These are phyloP conservation scores for Neogale vison DNA, from an alignment of 2,113 vertebrate species.

Conservation along the genomic window DNA sequence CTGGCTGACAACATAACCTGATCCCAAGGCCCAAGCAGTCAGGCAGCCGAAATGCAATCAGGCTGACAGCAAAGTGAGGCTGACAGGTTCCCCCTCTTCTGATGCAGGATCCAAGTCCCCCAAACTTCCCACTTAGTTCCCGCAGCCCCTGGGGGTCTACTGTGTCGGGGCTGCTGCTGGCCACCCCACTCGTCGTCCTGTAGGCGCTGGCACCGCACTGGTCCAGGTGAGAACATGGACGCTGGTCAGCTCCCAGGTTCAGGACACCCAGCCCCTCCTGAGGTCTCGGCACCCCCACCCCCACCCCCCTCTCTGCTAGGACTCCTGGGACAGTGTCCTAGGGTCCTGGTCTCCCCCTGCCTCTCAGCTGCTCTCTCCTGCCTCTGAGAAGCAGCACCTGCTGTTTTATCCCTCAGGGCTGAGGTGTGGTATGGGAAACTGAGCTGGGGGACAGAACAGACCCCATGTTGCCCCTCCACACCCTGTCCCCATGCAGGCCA, in stretches of 20 bases:
- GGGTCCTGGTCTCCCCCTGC: neutral
- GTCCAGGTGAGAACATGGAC: neutral
- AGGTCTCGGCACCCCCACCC: neutral
- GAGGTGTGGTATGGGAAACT: neutral
- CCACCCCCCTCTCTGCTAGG: neutral
- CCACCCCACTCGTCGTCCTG: neutral
- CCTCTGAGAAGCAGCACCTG: neutral
- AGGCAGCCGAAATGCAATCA: neutral
- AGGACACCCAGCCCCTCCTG: fast-evolving
- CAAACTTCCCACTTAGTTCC: neutral
- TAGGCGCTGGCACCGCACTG: fast-evolving
- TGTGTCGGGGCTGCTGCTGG: fast-evolving
- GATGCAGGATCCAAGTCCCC: neutral
- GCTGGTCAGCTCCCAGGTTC: too few species aligned
- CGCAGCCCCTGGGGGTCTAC: too few species aligned
- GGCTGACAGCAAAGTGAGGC: fast-evolving
- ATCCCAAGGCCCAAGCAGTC: neutral
- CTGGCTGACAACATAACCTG: fast-evolving
- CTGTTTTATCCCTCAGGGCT: neutral
- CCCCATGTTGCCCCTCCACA: too few species aligned
- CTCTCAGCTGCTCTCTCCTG: neutral
- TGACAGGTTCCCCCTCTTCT: neutral
- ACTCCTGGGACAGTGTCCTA: fast-evolving
- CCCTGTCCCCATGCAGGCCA: fast-evolving
- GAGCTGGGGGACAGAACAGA: neutral